Conservation (phyloP, 1,140 invertebrate genomes). For the Eueides isabella region DNA sequence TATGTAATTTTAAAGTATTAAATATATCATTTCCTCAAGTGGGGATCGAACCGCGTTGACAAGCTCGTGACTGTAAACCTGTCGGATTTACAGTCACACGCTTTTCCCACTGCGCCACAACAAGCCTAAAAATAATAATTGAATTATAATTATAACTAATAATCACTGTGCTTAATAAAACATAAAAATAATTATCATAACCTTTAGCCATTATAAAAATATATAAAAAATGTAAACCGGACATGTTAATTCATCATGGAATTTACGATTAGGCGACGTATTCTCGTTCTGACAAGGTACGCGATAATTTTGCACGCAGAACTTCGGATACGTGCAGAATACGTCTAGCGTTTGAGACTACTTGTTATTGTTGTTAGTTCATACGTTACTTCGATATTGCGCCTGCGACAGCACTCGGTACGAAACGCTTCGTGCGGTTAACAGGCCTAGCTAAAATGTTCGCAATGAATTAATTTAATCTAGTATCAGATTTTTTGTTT, state of each 20-base stretch:
- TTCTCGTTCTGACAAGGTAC: not conserved
- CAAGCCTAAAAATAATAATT: too few relatives aligned
- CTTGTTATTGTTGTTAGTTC: conserved; percentile 18
- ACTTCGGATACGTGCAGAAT: conserved; percentile 28
- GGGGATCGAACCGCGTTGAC: too few relatives aligned
- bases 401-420: conserved; percentile 21
- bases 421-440: conserved; percentile 20
- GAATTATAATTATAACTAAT: too few relatives aligned
- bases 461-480: conserved; percentile 32
- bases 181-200: not conserved
- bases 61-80: too few relatives aligned
- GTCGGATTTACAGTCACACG: too few relatives aligned
- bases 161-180: too few relatives aligned
- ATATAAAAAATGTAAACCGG: not conserved
- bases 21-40: too few relatives aligned
- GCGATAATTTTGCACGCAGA: conserved; percentile 23
- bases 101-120: too few relatives aligned
- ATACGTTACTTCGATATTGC: conserved; percentile 13
- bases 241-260: not conserved
- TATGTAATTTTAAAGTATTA: too few relatives aligned
- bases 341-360: not conserved
- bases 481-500: conserved; percentile 4
- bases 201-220: not conserved
- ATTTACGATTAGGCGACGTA: not conserved
- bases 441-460: conserved; percentile 28